Evolutionary conservation across 1,140 invertebrate genomes (phyloP), one percentile per base, ranked within the genome.

Genomic region (Chymomyza costata): DNA sequence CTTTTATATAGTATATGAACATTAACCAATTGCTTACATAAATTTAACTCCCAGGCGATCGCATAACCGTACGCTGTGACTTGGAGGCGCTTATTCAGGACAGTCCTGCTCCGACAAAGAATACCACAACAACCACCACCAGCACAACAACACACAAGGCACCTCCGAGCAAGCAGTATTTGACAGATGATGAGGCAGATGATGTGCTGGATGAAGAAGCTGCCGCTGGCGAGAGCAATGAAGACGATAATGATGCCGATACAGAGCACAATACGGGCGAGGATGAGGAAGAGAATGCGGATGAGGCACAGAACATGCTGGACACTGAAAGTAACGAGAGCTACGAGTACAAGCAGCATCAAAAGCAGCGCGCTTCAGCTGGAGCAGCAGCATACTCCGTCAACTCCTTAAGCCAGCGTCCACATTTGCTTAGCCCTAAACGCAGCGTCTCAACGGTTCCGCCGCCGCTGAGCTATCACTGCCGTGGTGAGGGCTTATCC

Each of bases 61-160:
- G 89, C 19, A 91, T 95, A 0, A 93, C 92, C 67, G 91, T 93
- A 1, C 88, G 90, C 40, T 95, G 94, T 80, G 92, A 94, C 81
- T 88, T 90, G 1, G 91, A 93, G 61, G 93, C 93, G 0, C 87
- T 93, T 17, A 87, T 92, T 28, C 89, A 92, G 25, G 88, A 88
- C 39, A 30, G 50, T 2, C 13, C 13, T 17, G 40, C 28, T 15
- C 38, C 19, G 44, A 35, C 30, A 49, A 58, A 0, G 2, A 21
- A 21, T 38, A 31, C 8, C 45, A 50, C 41, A 15, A 17, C 38
- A 31, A 41, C 52, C 5, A 43, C 2, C 10, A 25, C 18, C 0
- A 16, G 17, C 6, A 32, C 43, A 11, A 38, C 50, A 43, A 45
- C 28, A 6, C 37, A 37, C 16, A 56, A 19, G 14, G 14, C 34